Evolutionary conservation across 2,113 vertebrate species (phyloP).

Genomic region (Peromyscus californicus): DNA sequence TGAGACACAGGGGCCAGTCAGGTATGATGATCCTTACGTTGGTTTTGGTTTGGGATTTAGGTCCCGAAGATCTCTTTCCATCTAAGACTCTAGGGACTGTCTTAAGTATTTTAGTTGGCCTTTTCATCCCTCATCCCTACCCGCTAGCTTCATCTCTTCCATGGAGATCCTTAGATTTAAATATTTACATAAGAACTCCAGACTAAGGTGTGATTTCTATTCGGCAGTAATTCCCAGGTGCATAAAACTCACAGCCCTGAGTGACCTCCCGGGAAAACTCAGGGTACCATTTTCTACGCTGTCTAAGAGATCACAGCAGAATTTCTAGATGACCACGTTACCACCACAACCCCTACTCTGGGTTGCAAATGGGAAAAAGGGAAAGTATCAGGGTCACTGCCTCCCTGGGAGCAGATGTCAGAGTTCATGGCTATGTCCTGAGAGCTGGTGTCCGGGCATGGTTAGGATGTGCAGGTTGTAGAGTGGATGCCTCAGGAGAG

Average conservation of each 20-base stretch:
- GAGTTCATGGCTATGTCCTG: neutral
- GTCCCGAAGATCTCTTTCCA: neutral
- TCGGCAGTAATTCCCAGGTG: neutral
- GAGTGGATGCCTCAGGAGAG: neutral
- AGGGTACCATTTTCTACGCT: neutral
- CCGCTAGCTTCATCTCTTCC: neutral
- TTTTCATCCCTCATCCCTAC: neutral
- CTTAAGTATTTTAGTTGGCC: neutral
- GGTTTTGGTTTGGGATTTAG: slow-evolving; percentile 26
- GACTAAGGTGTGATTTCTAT: neutral
- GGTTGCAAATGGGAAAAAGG: slow-evolving; percentile 7
- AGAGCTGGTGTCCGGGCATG: neutral
- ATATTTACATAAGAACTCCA: neutral
- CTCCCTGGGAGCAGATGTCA: neutral
- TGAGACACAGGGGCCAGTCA: neutral
- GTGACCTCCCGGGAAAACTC: neutral
- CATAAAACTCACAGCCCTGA: neutral
- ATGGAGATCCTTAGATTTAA: neutral
- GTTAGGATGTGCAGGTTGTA: neutral
- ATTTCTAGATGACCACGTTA: neutral
- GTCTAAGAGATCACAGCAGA: neutral
- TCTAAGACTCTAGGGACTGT: slow-evolving; percentile 3
- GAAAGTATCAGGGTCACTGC: neutral
- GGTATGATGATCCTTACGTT: neutral
- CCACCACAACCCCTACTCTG: neutral